phyloP scores from a whole-genome alignment of 2,113 vertebrate species.

The Dolichotis patagonum region DNA sequence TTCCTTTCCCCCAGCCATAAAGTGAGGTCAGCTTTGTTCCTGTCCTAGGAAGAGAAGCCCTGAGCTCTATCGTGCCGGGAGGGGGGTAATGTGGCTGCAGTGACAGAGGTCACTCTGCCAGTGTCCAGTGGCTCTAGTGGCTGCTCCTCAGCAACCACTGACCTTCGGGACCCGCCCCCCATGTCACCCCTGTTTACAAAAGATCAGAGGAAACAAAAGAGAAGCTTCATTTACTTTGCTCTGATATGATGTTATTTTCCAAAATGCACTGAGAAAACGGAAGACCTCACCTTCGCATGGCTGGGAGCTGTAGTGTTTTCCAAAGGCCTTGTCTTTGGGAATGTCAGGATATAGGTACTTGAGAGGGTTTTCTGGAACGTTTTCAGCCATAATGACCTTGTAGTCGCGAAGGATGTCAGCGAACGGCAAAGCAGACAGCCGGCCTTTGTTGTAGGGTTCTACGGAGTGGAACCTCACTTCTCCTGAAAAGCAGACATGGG shows the following conservation, averaged over 20 bases:
- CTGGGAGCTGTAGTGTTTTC: constrained; percentile 97
- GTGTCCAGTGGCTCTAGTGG: neutral
- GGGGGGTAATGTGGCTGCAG: neutral
- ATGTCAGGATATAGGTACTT: constrained; percentile 98
- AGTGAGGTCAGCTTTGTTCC: neutral
- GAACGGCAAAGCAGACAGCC: constrained; percentile 94
- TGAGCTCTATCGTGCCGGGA: neutral
- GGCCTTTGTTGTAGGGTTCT: constrained; percentile 96
- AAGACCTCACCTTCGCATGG: constrained; percentile 91
- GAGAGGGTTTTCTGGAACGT: constrained; percentile 95
- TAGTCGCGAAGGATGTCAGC: constrained; percentile 97
- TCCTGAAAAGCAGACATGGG: constrained; percentile 85
- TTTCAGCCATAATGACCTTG: constrained; percentile 96
- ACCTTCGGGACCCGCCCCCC: neutral
- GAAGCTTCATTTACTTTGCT: neutral
- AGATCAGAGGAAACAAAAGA: neutral
- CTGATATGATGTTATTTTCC: neutral
- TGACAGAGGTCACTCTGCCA: neutral
- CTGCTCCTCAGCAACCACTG: neutral
- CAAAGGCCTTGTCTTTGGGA: constrained; percentile 97
- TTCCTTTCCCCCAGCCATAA: neutral
- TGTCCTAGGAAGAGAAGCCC: neutral
- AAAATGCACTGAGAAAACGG: neutral
- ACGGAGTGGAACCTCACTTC: constrained; percentile 95
- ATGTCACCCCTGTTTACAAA: neutral